Evolutionary conservation across 2,113 vertebrate genomes (phyloP).

Genomic region (Pycnonotus jocosus): DNA sequence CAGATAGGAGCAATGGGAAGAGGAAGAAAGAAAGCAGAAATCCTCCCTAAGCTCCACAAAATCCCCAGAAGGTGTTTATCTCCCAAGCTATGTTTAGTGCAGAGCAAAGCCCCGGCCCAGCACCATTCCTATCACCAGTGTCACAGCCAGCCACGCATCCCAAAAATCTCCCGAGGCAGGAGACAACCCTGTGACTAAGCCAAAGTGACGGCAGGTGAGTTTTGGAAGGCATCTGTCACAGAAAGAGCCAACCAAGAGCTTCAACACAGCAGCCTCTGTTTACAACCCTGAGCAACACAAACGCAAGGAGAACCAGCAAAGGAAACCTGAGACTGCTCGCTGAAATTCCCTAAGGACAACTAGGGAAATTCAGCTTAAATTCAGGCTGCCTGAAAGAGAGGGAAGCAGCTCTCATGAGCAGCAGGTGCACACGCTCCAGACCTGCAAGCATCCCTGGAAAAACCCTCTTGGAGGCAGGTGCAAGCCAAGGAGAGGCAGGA

Average conservation of each 20-base stretch:
- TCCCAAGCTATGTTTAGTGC: conserved; percentile 7
- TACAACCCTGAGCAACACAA: neutral
- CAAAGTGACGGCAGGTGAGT: neutral
- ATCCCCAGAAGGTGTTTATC: conserved; percentile 46
- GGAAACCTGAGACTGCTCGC: accelerated
- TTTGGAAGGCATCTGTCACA: neutral
- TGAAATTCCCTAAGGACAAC: neutral
- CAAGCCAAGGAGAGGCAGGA: neutral
- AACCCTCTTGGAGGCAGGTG: accelerated
- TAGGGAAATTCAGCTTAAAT: neutral
- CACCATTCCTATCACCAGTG: neutral
- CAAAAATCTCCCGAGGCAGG: neutral
- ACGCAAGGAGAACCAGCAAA: neutral
- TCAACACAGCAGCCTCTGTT: accelerated
- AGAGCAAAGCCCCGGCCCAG: neutral
- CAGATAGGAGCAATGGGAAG: neutral
- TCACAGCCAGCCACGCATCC: neutral
- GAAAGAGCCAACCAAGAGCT: neutral
- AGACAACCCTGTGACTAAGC: neutral
- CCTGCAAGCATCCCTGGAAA: neutral
- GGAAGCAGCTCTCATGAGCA: neutral
- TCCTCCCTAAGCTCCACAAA: neutral
- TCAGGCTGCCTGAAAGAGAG: neutral
- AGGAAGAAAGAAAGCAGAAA: conserved; percentile 2
- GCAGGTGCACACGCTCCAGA: accelerated